Base-by-base conservation (phyloP, 2,888 invertebrate genomes). In the Acrobasis consociella region DNA sequence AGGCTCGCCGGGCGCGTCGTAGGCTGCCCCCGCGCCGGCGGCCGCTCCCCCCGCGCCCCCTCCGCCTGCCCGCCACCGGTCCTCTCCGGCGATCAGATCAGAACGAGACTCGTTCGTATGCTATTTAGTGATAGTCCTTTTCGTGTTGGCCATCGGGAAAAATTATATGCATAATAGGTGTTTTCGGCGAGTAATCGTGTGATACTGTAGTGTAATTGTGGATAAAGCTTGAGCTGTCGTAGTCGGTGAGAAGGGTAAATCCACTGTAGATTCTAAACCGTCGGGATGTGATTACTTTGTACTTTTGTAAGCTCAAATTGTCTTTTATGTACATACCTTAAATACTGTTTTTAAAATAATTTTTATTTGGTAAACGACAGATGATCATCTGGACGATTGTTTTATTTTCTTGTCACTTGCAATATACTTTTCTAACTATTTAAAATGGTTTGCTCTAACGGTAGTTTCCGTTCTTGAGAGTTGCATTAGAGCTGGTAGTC, bases 271-370 rank as follows among this genome's bases (percentile, higher is more conserved):
- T 85, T 87, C 86, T 83, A 80, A 83, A 87, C 87, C 89, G 86
- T 88, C 85, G 88, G 89, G 80, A 86, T 87, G 90, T 89, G 86
- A 88, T 90, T 85, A 85, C 85, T 91, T 91, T 90, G 89, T 91
- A 91, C 89, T 91, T 91, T 90, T 91, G 89, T 91, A 91, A 90
- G 90, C 88, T 91, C 91, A 87, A 89, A 89, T 86, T 86, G 83
- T 85, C 86, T 85, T 82, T 85, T 87, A 82, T 91, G 89, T 90
- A 91, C 83, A 91, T 91, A 90, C 87, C 83, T 89, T 85, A 81
- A 77, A 81, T 77, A 80, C 83, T 83, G 84, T 81, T 85, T 87
- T 86, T 81, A 75, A 69, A 74, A 69, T 75, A 77, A 78, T 78
- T 78, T 81, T 83, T 81, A 82, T 82, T 83, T 77, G 83, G 81